Evolutionary conservation across 2,888 invertebrate genomes (phyloP).

Genomic region (Thymelicus lineola): DNA sequence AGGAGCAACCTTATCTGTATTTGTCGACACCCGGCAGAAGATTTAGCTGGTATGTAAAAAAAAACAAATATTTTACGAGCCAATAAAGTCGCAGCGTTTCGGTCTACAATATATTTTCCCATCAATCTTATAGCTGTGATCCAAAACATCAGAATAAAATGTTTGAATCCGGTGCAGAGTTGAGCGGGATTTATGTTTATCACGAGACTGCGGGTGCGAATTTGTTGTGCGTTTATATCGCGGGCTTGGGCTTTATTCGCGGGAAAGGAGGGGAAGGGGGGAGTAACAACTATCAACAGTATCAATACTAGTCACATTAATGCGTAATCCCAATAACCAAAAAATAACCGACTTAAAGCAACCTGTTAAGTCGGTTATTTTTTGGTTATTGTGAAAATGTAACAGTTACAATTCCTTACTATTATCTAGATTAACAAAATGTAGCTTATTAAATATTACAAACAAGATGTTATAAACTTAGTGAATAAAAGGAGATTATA

Average conservation of each 20-base stretch:
- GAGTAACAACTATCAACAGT: no score
- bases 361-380: no score
- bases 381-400: no score
- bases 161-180: constrained; percentile 11
- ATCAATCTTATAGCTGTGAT: constrained; percentile 5
- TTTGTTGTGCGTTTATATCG: neutral
- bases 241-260: no score
- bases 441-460: no score
- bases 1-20: neutral
- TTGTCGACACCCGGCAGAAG: neutral
- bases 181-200: constrained; percentile 16
- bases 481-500: no score
- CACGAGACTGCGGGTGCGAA: neutral
- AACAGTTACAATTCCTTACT: no score
- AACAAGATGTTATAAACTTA: no score
- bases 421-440: no score
- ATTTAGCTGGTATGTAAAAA: neutral
- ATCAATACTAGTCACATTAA: neutral
- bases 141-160: constrained; percentile 11
- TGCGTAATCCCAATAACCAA: neutral
- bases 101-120: constrained; percentile 3
- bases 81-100: neutral
- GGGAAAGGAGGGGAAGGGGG: no score
- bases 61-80: constrained; percentile 1
- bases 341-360: no score